Percentiles rank a stretch among this genome's conserved stretches.
Evolutionary conservation across 2,797 vertebrate genomes (phyloP).

Genomic region (Parambassis ranga): DNA sequence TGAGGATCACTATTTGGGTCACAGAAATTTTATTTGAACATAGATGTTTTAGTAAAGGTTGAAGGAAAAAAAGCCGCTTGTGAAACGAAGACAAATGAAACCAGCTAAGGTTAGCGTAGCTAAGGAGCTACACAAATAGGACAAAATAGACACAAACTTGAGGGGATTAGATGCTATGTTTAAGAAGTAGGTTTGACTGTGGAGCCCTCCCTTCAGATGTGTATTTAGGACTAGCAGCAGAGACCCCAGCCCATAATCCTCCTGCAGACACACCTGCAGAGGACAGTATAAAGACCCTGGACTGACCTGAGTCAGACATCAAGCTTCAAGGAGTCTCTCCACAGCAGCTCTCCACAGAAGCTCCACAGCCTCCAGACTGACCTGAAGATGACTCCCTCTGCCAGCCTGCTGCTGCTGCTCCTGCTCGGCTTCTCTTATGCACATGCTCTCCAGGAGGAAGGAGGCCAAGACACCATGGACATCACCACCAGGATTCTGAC

Average conservation of each 20-base stretch:
- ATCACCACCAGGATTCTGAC: constrained; percentile 49
- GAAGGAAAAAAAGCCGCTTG: constrained; percentile 12
- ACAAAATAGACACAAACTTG: not conserved
- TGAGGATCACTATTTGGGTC: constrained; percentile 52
- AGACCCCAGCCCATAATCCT: constrained; percentile 44
- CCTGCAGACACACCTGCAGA: constrained; percentile 52
- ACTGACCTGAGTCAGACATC: constrained; percentile 40
- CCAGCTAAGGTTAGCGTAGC: not conserved
- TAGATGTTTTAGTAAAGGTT: constrained; percentile 16
- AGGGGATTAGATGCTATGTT: constrained; percentile 7
- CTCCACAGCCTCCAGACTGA: constrained; percentile 26
- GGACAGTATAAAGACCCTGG: constrained; percentile 54
- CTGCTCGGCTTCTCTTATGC: constrained; percentile 54
- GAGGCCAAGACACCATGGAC: constrained; percentile 2
- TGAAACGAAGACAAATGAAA: constrained; percentile 15
- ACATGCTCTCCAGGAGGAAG: constrained; percentile 24
- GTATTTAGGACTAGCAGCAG: constrained; percentile 35
- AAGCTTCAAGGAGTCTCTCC: constrained; percentile 39
- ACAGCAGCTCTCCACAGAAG: constrained; percentile 30
- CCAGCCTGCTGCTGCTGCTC: constrained; percentile 52
- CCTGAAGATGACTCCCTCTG: constrained; percentile 50
- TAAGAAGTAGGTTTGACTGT: constrained; percentile 31
- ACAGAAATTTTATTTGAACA: constrained; percentile 35
- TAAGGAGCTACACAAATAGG: not conserved
- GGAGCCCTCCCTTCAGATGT: constrained; percentile 29